Percentiles rank a stretch among this genome's conserved stretches.
These are phyloP conservation scores for Sula dactylatra DNA, from an alignment of 2,113 vertebrate genomes.

Conservation along the genomic window DNA sequence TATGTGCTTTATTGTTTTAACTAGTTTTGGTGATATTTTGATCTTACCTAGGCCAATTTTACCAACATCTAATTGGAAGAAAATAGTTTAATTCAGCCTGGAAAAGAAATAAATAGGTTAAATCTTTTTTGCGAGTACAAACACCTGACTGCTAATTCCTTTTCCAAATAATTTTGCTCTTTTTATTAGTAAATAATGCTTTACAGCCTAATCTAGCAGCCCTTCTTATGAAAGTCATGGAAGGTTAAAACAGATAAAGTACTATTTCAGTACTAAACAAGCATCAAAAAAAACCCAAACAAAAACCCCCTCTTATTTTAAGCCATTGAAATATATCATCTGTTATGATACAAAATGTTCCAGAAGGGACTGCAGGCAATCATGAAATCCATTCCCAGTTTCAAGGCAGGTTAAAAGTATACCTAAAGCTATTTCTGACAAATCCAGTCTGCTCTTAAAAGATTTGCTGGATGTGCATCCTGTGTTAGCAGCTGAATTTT, in stretches of 20 bases:
- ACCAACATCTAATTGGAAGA: neutral
- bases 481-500: neutral
- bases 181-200: neutral
- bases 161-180: neutral
- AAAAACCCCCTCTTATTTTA: fast-evolving
- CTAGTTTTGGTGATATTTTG: neutral
- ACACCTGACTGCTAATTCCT: neutral
- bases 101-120: neutral
- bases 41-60: neutral
- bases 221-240: neutral
- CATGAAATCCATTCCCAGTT: neutral
- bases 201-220: neutral
- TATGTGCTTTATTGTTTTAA: neutral
- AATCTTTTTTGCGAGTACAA: neutral
- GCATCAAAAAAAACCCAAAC: neutral
- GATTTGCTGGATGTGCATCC: neutral
- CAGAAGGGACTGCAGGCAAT: neutral
- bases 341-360: neutral
- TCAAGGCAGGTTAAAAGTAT: neutral
- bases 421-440: neutral
- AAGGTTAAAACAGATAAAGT: neutral
- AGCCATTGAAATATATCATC: neutral
- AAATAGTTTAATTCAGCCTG: neutral
- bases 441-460: neutral
- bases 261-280: neutral